A percentile compares a stretch with the other conserved stretches of the same genome.
Evolutionary conservation across 2,113 vertebrate species (phyloP).

Genomic region (Gasterosteus aculeatus): DNA sequence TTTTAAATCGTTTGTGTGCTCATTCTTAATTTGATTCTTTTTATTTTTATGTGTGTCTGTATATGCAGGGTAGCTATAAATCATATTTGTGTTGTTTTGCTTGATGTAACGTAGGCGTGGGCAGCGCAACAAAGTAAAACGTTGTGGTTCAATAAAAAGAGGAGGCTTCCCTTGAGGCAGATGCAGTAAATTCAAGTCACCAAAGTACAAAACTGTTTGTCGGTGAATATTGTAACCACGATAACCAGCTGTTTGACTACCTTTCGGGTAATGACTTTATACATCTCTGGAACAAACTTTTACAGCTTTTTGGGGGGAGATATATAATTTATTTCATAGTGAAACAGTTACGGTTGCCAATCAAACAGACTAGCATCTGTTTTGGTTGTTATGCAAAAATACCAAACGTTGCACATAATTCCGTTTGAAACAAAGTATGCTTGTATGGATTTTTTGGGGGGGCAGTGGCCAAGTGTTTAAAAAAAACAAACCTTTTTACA

Average conservation of each 20-base stretch:
- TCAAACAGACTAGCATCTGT: not conserved
- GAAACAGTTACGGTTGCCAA: not conserved
- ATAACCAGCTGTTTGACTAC: not conserved
- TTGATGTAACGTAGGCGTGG: slow-evolving; percentile 14
- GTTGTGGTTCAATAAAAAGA: slow-evolving; percentile 49
- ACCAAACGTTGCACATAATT: not conserved
- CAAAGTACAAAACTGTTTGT: not conserved
- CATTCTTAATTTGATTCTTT: slow-evolving; percentile 20
- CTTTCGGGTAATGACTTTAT: not conserved
- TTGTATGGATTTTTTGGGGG: not conserved
- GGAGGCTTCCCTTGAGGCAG: not conserved
- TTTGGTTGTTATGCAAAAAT: not conserved
- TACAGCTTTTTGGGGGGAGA: not conserved
- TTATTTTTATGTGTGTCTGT: slow-evolving; percentile 1
- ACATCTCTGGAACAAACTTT: not conserved
- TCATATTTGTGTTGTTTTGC: slow-evolving; percentile 35
- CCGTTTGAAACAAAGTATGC: not conserved
- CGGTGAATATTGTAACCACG: not conserved
- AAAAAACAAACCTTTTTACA: not conserved
- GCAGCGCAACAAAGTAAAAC: slow-evolving; percentile 40
- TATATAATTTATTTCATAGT: not conserved
- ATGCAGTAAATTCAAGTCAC: slow-evolving; percentile 23
- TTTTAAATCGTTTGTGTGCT: slow-evolving; percentile 32
- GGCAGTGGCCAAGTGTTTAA: slow-evolving; percentile 8
- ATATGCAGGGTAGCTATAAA: slow-evolving; percentile 21